Evolutionary conservation across 1,140 invertebrate genomes (phyloP), one percentile per base, ranked within the genome.

Genomic region (Drosophila asahinai): DNA sequence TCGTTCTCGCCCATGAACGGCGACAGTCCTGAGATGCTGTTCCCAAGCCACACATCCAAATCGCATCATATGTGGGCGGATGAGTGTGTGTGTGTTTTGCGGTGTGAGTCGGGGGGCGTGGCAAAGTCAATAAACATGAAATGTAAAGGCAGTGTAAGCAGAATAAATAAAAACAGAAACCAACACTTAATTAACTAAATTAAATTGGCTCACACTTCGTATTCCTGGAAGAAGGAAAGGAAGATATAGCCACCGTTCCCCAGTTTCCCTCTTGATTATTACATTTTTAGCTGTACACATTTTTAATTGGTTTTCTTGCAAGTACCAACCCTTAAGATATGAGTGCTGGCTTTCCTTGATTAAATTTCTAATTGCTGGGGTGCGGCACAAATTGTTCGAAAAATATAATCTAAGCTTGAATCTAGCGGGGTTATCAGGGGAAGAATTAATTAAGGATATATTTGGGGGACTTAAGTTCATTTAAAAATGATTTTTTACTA

Each of bases 1-100:
- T 99, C 98, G 57, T 96, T 98, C 90, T 99, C 98, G 9, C 98
- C 99, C 97, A 99, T 98, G 94, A 99, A 99, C 17, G 99, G 99
- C 27, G 98, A 99, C 43, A 99, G 94, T 36, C 99, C 99, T 15
- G 98, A 99, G 80, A 99, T 94, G 83, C 98, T 99, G 49, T 48
- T 30, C 62, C 60, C 14, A 43, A 40, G 30, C 66, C 33, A 36
- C 9, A 36, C 33, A 36, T 36, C 22, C 33, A 25, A 15, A 64
- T 58, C 25, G 61, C 12, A 27, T 47, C 61, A 62, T 27, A 33
- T 65, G 49, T 57, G 54, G 19, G 54, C 38, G 36, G 54, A 25
- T 15, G 42, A 33, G 43, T 55, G 62, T 17, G 61, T 17, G 61
- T 70, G 68, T 17, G 47, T 43, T 61, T 65, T 59, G 54, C 19